Conservation (phyloP, 2,113 vertebrate species). For the Electrona antarctica region DNA sequence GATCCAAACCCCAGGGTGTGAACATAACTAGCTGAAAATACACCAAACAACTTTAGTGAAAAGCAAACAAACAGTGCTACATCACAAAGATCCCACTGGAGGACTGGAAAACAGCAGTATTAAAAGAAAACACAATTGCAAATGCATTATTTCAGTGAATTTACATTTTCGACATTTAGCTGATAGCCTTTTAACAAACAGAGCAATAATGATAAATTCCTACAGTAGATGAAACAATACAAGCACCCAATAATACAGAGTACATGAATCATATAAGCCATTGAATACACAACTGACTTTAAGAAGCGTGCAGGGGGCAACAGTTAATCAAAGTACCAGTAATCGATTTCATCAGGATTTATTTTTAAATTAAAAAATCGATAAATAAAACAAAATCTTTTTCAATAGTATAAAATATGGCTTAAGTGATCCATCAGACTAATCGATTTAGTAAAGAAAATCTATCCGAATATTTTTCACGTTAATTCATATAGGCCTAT, state of each 20-base stretch:
- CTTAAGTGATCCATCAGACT: no score
- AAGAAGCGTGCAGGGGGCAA: no score
- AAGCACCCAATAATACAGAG: neutral
- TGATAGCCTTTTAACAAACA: slow-evolving; percentile 27
- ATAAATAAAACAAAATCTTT: no score
- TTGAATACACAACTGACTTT: slow-evolving; percentile 15
- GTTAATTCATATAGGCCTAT: no score
- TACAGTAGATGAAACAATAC: neutral
- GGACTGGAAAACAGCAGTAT: slow-evolving; percentile 1
- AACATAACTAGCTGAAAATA: slow-evolving; percentile 50
- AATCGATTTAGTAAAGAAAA: no score
- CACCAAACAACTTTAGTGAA: slow-evolving; percentile 37
- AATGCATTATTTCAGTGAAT: slow-evolving; percentile 25
- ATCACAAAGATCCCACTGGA: slow-evolving; percentile 38
- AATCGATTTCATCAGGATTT: no score
- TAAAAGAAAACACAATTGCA: neutral
- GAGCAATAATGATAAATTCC: slow-evolving; percentile 27
- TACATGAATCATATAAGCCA: slow-evolving; percentile 5
- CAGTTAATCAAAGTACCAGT: no score
- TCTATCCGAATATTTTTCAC: no score
- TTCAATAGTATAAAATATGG: no score
- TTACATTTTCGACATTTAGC: slow-evolving; percentile 32
- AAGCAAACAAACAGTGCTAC: slow-evolving; percentile 1
- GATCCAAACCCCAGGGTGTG: slow-evolving; percentile 31
- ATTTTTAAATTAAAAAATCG: no score